Evolutionary conservation across 2,888 invertebrate species (phyloP).

Genomic region (Eretmocerus hayati): DNA sequence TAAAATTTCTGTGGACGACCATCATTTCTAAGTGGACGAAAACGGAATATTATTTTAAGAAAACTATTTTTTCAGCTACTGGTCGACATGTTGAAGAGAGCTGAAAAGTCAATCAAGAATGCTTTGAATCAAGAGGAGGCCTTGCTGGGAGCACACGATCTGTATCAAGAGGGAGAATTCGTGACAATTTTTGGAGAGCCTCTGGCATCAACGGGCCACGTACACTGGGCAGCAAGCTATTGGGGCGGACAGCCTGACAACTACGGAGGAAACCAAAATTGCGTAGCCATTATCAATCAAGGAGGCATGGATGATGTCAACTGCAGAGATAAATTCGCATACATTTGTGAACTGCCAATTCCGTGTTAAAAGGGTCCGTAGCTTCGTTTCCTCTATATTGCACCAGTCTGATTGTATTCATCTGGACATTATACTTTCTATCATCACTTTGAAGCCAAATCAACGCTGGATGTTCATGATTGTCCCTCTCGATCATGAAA

Average conservation of each 20-base stretch:
- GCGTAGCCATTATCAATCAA: constrained; percentile 27
- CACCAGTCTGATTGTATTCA: no score
- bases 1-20: no score
- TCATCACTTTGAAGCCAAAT: no score
- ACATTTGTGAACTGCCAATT: constrained; percentile 28
- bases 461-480: no score
- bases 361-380: no score
- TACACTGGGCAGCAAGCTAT: constrained; percentile 36
- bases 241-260: constrained; percentile 38
- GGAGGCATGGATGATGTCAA: constrained; percentile 30
- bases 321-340: constrained; percentile 27
- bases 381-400: no score
- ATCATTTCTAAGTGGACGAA: no score
- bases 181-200: constrained; percentile 37
- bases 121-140: constrained; percentile 26
- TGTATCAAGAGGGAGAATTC: constrained; percentile 39
- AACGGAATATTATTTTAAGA: neutral
- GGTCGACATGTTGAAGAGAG: constrained; percentile 23
- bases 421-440: no score
- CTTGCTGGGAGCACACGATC: constrained; percentile 34
- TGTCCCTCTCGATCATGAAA: no score
- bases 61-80: constrained; percentile 24
- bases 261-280: constrained; percentile 34
- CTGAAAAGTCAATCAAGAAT: constrained; percentile 19
- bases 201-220: constrained; percentile 36